These are phyloP conservation scores for Epistrophella euchroma DNA, from an alignment of 2,888 invertebrate genomes.

Conservation along the genomic window DNA sequence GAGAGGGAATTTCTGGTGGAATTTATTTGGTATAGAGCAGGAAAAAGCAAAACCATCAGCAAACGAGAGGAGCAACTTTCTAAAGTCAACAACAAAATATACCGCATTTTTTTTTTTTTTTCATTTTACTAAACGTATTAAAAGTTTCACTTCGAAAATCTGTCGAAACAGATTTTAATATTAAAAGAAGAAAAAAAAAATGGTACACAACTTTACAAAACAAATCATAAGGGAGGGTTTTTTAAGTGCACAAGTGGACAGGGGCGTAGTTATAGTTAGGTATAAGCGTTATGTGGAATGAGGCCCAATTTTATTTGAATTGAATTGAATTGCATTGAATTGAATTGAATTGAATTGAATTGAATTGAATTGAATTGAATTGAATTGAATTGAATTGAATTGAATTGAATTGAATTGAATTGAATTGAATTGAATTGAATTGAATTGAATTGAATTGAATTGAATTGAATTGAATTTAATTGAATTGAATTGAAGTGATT, in stretches of 20 bases:
- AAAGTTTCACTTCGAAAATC: conserved; percentile 33
- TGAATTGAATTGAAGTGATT: not conserved
- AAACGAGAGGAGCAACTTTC: conserved; percentile 9
- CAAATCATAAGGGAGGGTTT: conserved; percentile 24
- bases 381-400: not conserved
- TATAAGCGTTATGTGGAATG: not conserved
- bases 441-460: not conserved
- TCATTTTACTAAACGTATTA: conserved; percentile 34
- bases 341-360: not conserved
- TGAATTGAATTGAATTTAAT: no score
- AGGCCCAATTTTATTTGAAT: not conserved
- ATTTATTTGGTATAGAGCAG: not conserved
- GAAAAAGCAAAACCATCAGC: not conserved
- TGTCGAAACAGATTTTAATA: conserved; percentile 61
- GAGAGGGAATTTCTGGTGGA: not conserved
- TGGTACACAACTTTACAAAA: conserved; percentile 26
- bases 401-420: not conserved
- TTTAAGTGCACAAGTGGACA: conserved; percentile 24
- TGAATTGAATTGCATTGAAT: not conserved
- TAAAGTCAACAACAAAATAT: conserved; percentile 23
- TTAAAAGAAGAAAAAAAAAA: conserved; percentile 13
- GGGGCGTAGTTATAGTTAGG: not conserved
- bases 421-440: not conserved
- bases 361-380: not conserved
- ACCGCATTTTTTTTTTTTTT: conserved; percentile 17